Percentiles rank a stretch among this genome's conserved stretches.
Conservation (phyloP, 1,140 invertebrate species). For the Hormaphis cornu region DNA sequence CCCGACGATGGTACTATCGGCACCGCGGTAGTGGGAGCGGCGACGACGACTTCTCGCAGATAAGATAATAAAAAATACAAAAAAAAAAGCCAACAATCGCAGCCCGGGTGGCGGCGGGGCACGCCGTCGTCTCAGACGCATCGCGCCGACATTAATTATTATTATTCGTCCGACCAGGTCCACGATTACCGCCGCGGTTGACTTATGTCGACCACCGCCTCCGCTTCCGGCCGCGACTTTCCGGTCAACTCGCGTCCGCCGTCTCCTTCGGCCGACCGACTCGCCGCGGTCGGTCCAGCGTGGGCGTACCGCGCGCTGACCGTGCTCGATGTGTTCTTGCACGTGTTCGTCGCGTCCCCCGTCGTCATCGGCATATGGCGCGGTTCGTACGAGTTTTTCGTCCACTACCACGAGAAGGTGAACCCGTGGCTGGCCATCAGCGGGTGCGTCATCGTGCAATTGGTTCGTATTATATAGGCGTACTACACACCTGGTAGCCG, state of each 20-base stretch:
- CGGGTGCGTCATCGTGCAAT: conserved; percentile 18
- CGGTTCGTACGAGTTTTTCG: conserved; percentile 69
- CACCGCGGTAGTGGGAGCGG: too few relatives aligned
- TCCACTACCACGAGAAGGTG: conserved; percentile 50
- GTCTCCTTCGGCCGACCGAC: neutral
- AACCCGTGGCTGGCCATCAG: conserved; percentile 31
- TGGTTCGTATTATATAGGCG: conserved; percentile 15
- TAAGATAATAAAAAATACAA: too few relatives aligned
- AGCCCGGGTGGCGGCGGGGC: too few relatives aligned
- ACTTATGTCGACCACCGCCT: neutral
- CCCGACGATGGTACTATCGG: too few relatives aligned
- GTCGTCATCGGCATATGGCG: conserved; percentile 75
- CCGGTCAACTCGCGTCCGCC: neutral
- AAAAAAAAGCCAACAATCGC: too few relatives aligned
- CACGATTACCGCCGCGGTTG: neutral
- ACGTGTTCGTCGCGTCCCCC: conserved; percentile 60
- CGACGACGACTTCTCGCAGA: too few relatives aligned
- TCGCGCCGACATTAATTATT: too few relatives aligned
- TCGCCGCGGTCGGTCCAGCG: neutral
- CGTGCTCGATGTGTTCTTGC: conserved; percentile 61
- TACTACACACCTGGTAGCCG: too few relatives aligned
- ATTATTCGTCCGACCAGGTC: too few relatives aligned
- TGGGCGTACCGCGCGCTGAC: conserved; percentile 36
- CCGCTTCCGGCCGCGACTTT: neutral
- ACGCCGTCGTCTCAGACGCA: too few relatives aligned